Percentiles rank a stretch among this genome's conserved stretches.
These are phyloP conservation scores for Galago senegalensis DNA, from an alignment of 2,797 vertebrate genomes.

Conservation along the genomic window DNA sequence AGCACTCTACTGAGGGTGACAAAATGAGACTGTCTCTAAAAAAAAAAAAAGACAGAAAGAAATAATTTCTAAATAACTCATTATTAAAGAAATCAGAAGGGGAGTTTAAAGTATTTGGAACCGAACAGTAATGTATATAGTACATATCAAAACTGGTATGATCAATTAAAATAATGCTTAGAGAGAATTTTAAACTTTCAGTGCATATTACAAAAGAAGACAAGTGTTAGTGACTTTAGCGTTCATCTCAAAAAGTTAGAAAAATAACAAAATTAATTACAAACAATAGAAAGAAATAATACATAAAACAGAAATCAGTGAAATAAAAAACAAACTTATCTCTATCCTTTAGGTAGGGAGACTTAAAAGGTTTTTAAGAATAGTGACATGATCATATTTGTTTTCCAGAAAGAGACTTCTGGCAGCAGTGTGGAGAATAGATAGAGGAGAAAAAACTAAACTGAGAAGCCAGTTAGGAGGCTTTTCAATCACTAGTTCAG, in stretches of 20 bases:
- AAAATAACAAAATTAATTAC: constrained; percentile 64
- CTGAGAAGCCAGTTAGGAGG: constrained; percentile 86
- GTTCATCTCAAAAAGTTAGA: constrained; percentile 66
- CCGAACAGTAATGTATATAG: constrained; percentile 29
- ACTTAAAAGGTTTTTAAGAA: constrained; percentile 69
- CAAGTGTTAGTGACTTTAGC: neutral
- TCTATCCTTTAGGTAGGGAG: constrained; percentile 68
- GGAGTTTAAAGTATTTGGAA: constrained; percentile 69
- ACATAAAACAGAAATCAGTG: constrained; percentile 59
- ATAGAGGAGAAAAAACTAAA: constrained; percentile 86
- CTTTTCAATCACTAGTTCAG: constrained; percentile 87
- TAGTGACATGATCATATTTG: constrained; percentile 85
- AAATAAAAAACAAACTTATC: constrained; percentile 65
- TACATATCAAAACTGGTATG: constrained; percentile 45
- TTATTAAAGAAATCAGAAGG: constrained; percentile 33
- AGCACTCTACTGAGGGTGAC: neutral
- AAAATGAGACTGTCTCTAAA: neutral
- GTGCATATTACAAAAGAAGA: constrained; percentile 51
- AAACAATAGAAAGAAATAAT: constrained; percentile 66
- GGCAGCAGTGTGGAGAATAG: constrained; percentile 86
- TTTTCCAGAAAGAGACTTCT: constrained; percentile 87
- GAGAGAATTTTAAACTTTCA: constrained; percentile 66
- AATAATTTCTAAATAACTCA: constrained; percentile 52
- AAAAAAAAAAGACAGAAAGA: neutral
- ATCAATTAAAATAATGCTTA: constrained; percentile 62